Conservation (phyloP, 2,797 vertebrate species). For the Sebastes kiyomatsui region DNA sequence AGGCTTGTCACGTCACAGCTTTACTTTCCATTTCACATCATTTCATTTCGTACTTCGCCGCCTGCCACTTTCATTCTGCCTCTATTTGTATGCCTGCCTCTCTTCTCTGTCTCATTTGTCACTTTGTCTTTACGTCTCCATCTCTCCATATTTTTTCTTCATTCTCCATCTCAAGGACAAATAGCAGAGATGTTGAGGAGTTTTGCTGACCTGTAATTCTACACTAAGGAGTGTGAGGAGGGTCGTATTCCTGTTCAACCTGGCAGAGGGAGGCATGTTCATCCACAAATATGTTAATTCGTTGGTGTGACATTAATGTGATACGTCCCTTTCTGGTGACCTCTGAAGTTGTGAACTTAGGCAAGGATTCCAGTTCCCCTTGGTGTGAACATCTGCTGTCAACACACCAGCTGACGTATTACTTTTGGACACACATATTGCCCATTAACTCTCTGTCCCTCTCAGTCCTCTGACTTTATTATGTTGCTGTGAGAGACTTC, state of each 20-base stretch:
- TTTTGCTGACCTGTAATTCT: constrained; percentile 7
- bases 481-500: constrained; percentile 5
- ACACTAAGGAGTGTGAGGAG: neutral
- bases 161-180: neutral
- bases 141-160: neutral
- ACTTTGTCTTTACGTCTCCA: neutral
- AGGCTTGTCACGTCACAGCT: neutral
- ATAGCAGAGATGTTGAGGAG: neutral
- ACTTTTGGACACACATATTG: neutral
- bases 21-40: constrained; percentile 18
- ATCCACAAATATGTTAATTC: constrained; percentile 19
- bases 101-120: neutral
- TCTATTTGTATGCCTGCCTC: neutral
- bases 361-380: constrained; percentile 12
- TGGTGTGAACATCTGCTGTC: constrained; percentile 38
- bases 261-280: neutral
- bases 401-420: constrained; percentile 26
- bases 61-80: constrained; percentile 1
- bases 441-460: neutral
- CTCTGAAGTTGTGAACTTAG: constrained; percentile 14
- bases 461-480: neutral
- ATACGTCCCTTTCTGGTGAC: neutral
- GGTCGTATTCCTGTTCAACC: neutral
- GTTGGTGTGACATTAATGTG: constrained; percentile 5
- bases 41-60: constrained; percentile 1